Evolutionary conservation across 2,113 vertebrate species (phyloP), one percentile per base, ranked within the genome.

Genomic region (Scatophagus argus): DNA sequence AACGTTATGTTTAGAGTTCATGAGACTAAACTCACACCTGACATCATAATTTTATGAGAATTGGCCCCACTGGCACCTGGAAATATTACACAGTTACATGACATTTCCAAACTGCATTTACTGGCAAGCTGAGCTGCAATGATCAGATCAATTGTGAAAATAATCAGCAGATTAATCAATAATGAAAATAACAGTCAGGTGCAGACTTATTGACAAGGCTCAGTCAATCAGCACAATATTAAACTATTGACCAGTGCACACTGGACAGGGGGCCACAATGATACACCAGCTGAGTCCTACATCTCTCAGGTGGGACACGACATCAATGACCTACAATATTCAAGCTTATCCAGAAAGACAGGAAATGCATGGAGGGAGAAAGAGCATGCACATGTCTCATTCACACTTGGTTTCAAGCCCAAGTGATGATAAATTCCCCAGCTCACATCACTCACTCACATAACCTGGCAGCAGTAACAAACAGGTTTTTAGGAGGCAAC

Each of bases 341-440:
- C 36, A 31, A 62, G 59, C 32, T 12, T 38, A 23, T 31, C 52
- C 58, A 83, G 16, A 44, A 38, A 12, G 8, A 32, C 31, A 29
- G 52, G 16, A 72, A 44, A 58, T 16, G 19, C 25, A 27, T 17
- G 13, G 27, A 31, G 44, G 4, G 16, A 36, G 51, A 25, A 29
- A n/a, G 46, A n/a, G 13, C 34, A 46, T n/a, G 68, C 58, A 38
- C 8, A 10, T n/a, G 67, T 47, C 60, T 74, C 49, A 78, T 73
- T 83, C 77, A 74, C 80, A 88, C 64, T 59, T 41, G 60, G 55
- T 56, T 84, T 86, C 67, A 79, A 70, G 64, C 54, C 46, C 41
- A 21, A 44, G 23, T 56, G 65, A 56, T 36, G 47, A 79, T 34
- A 39, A 63, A 59, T 70, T 58, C 60, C 58, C 56, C 38, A 49